phyloP scores from a whole-genome alignment of 2,888 invertebrate genomes.

The Ectemnius cavifrons region DNA sequence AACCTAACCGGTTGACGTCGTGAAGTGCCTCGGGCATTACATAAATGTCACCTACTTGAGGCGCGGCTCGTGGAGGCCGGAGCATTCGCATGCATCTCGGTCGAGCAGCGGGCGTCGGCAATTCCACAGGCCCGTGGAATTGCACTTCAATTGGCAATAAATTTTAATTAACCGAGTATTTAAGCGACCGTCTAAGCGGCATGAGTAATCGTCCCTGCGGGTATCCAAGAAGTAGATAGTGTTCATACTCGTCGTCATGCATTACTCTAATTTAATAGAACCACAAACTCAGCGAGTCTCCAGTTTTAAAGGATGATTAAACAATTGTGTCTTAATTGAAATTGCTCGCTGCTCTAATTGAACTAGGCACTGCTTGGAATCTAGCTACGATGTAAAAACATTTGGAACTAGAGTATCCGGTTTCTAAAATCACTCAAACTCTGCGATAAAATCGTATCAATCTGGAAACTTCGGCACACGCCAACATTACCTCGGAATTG shows the following conservation, averaged over 20 bases:
- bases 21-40: conserved; percentile 35
- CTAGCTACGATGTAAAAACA: too few relatives aligned
- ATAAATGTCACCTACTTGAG: conserved; percentile 28
- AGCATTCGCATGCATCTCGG: background rate
- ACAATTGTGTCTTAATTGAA: conserved; percentile 2
- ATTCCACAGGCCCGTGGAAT: background rate
- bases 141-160: background rate
- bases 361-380: too few relatives aligned
- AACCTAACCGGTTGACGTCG: conserved; percentile 39
- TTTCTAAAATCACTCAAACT: conserved; percentile 29
- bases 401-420: background rate
- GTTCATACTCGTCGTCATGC: background rate
- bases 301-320: background rate
- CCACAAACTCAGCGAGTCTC: background rate
- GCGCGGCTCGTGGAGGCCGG: background rate
- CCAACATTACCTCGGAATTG: conserved; percentile 20
- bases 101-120: background rate
- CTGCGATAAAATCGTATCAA: conserved; percentile 12
- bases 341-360: background rate
- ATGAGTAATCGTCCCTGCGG: background rate
- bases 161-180: conserved; percentile 16
- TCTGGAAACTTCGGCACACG: conserved; percentile 22
- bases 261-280: background rate
- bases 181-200: background rate
- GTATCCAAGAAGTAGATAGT: background rate